Conservation (phyloP, 2,797 vertebrate genomes). For the Octomys mimax region DNA sequence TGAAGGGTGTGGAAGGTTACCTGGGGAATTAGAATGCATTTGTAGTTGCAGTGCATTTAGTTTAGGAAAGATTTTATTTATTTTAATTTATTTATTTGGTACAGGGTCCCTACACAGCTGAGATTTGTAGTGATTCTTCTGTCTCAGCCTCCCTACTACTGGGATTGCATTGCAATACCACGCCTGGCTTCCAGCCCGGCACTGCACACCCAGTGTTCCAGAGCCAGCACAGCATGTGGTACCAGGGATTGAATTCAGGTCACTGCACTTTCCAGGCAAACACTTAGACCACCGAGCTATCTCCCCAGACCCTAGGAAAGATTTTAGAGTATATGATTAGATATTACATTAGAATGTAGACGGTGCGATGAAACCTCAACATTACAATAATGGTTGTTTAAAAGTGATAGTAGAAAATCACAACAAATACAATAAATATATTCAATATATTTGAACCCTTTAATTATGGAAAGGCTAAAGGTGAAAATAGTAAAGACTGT, state of each 20-base stretch:
- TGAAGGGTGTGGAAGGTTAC: background rate
- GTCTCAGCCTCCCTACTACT: too few species aligned
- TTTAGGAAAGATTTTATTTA: background rate
- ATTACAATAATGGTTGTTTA: slow-evolving; percentile 3
- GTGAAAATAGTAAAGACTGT: background rate
- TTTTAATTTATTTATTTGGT: too few species aligned
- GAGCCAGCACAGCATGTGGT: too few species aligned
- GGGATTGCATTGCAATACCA: too few species aligned
- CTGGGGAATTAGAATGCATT: background rate
- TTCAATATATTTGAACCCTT: background rate
- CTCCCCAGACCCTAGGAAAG: too few species aligned
- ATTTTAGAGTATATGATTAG: background rate
- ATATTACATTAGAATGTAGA: background rate
- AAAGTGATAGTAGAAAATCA: background rate
- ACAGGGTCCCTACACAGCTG: too few species aligned
- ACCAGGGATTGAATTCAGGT: too few species aligned
- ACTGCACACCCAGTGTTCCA: too few species aligned
- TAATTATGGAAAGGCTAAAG: background rate
- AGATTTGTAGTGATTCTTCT: too few species aligned
- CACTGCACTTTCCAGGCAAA: too few species aligned
- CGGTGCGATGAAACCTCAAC: background rate
- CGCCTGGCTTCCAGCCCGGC: too few species aligned
- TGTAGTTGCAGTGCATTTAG: background rate
- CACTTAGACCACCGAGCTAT: too few species aligned
- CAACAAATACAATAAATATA: background rate